These are phyloP conservation scores for Micoletzkya japonica DNA, from an alignment of 2,888 invertebrate species.

Conservation along the genomic window DNA sequence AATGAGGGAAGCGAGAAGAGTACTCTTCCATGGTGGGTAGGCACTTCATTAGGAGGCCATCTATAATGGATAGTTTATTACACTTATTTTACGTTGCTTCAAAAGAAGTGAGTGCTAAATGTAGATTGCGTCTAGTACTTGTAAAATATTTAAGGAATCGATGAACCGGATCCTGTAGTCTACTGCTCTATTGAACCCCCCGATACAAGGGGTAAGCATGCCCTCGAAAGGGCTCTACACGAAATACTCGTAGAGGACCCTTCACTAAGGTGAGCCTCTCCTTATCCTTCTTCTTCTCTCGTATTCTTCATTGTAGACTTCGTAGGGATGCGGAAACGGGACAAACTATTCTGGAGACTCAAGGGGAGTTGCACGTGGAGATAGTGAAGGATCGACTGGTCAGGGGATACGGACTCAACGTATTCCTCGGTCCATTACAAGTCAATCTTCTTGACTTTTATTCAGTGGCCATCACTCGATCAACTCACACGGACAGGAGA, in stretches of 20 bases:
- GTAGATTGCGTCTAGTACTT: too few species aligned
- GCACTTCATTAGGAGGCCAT: not conserved
- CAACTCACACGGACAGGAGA: too few species aligned
- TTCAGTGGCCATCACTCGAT: too few species aligned
- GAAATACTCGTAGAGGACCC: slow-evolving; percentile 44
- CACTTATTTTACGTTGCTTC: too few species aligned
- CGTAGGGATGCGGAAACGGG: slow-evolving; percentile 18
- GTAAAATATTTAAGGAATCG: slow-evolving; percentile 72
- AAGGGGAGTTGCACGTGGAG: slow-evolving; percentile 97
- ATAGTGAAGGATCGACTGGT: slow-evolving; percentile 74
- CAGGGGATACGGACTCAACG: slow-evolving; percentile 82
- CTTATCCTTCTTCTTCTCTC: not conserved
- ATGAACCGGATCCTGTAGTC: slow-evolving; percentile 90
- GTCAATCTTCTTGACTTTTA: too few species aligned
- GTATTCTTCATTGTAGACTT: slow-evolving; percentile 1
- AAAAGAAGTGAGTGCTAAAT: too few species aligned
- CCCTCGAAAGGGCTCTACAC: slow-evolving; percentile 53
- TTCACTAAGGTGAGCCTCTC: slow-evolving; percentile 10
- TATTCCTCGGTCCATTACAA: slow-evolving; percentile 85
- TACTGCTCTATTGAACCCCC: slow-evolving; percentile 96
- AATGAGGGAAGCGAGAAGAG: too few species aligned
- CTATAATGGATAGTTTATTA: not conserved
- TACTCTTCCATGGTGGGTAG: not conserved
- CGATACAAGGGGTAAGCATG: slow-evolving; percentile 35
- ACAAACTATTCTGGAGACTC: slow-evolving; percentile 68